These are phyloP conservation scores for Amphiduros pacificus DNA, from an alignment of 2,888 invertebrate genomes.

Conservation along the genomic window DNA sequence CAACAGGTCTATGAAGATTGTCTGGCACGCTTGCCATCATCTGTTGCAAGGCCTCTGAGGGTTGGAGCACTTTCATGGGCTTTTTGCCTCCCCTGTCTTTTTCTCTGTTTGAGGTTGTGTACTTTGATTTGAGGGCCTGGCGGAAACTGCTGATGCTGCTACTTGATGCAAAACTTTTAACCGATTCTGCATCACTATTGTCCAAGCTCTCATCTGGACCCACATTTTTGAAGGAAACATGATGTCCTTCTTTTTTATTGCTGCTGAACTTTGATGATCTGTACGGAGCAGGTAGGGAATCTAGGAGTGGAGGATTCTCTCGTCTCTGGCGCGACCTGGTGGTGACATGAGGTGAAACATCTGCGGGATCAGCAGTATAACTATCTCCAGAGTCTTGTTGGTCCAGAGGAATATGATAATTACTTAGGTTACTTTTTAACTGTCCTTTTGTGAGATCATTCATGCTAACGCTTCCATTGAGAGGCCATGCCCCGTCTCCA, in stretches of 20 bases:
- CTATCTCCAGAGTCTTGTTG: no score
- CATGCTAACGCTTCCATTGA: no score
- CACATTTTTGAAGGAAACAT: slow-evolving; percentile 14
- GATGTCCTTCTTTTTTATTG: neutral
- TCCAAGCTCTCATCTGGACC: neutral
- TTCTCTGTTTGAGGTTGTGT: no score
- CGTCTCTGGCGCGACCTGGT: neutral
- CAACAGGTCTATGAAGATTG: slow-evolving; percentile 9
- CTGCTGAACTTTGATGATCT: neutral
- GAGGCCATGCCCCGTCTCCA: neutral
- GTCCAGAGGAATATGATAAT: neutral
- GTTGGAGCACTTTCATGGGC: slow-evolving; percentile 1
- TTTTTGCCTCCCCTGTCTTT: neutral
- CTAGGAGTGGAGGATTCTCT: neutral
- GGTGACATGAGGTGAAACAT: no score
- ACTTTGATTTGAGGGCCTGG: slow-evolving; percentile 7
- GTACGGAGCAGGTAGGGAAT: neutral
- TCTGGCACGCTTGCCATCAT: slow-evolving; percentile 10
- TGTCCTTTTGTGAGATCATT: no score
- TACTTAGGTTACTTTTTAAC: neutral
- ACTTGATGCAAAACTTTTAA: slow-evolving; percentile 9
- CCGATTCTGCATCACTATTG: slow-evolving; percentile 7
- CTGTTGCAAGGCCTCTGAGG: slow-evolving; percentile 2
- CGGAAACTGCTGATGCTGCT: slow-evolving; percentile 10
- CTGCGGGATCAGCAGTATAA: no score